phyloP scores from a whole-genome alignment of 1,140 invertebrate genomes.

The Papilio polytes region DNA sequence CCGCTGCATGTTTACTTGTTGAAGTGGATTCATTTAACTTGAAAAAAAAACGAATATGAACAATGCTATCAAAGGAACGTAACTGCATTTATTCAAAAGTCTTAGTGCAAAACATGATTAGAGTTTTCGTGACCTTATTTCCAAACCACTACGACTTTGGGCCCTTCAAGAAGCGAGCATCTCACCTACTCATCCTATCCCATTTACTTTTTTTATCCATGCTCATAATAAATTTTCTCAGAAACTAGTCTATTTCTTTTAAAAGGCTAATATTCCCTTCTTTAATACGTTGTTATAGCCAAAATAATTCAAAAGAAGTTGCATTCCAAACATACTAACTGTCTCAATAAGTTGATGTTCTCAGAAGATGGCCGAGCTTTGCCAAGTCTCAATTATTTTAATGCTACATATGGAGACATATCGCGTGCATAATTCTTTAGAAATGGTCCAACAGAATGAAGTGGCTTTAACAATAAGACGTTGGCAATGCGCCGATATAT shows the following conservation, averaged over 20 bases:
- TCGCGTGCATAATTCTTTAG: constrained; percentile 49
- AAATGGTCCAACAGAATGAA: constrained; percentile 56
- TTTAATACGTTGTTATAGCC: neutral
- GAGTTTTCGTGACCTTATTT: neutral
- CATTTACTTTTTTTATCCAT: too few species aligned
- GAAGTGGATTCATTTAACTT: neutral
- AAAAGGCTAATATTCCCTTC: neutral
- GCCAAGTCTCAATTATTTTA: constrained; percentile 49
- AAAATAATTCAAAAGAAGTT: constrained; percentile 18
- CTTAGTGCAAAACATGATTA: neutral
- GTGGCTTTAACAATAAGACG: constrained; percentile 70
- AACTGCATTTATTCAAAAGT: neutral
- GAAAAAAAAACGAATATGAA: neutral
- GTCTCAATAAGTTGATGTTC: constrained; percentile 10
- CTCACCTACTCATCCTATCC: too few species aligned
- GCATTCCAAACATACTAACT: constrained; percentile 3
- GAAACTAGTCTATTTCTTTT: neutral
- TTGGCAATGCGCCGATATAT: constrained; percentile 57
- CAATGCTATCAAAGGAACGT: neutral
- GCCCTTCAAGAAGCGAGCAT: too few species aligned
- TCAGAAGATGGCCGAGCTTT: constrained; percentile 11
- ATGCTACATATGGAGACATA: constrained; percentile 53
- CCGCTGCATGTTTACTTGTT: constrained; percentile 9
- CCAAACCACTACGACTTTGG: too few species aligned
- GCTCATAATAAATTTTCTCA: neutral